phyloP scores from a whole-genome alignment of 2,113 vertebrate genomes.

The Malurus cyaneus region DNA sequence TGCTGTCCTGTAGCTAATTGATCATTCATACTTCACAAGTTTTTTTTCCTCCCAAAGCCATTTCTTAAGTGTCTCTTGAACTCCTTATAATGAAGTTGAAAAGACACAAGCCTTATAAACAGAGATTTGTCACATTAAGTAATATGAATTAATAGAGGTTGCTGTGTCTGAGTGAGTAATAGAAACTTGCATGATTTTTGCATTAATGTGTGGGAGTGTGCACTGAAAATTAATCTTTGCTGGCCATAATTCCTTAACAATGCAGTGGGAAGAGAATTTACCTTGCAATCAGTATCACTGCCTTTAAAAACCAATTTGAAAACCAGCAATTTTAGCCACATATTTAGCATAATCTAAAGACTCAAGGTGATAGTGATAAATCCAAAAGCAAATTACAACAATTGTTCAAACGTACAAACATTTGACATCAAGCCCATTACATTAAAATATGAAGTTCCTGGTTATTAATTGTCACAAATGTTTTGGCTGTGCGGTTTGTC shows the following conservation, averaged over 20 bases:
- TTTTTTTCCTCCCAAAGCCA: background rate
- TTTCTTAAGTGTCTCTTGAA: conserved; percentile 6
- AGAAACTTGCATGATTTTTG: background rate
- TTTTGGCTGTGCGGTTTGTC: background rate
- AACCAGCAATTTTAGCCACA: background rate
- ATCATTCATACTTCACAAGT: background rate
- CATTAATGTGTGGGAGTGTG: background rate
- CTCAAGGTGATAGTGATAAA: background rate
- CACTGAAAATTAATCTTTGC: background rate
- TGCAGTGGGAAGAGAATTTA: background rate
- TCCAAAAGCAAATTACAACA: background rate
- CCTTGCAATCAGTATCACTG: background rate
- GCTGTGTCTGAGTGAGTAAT: background rate
- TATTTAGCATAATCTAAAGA: background rate
- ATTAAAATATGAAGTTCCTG: background rate
- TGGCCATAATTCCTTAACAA: background rate
- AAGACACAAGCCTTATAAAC: background rate
- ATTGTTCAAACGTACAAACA: background rate
- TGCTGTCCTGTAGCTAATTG: background rate
- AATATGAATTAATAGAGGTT: background rate
- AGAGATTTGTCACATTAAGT: conserved; percentile 11
- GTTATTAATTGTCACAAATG: background rate
- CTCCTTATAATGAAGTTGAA: background rate
- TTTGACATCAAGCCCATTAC: background rate
- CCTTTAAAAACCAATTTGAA: background rate